Conservation (phyloP, 2,797 vertebrate species). For the Acrocephalus scirpaceus region DNA sequence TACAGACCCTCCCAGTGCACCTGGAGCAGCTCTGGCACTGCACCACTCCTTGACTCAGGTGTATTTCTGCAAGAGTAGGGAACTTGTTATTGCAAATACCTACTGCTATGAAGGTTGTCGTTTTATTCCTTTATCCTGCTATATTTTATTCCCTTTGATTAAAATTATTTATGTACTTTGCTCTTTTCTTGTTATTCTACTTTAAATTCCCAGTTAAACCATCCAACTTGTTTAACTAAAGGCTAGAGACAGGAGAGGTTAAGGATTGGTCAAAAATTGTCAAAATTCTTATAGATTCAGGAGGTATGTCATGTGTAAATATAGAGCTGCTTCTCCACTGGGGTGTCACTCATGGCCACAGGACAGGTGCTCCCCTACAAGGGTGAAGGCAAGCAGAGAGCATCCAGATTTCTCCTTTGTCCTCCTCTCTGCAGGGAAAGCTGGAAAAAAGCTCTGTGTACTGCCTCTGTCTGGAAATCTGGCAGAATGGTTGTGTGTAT, state of each 20-base stretch:
- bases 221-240: constrained; percentile 23
- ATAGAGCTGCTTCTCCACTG: background rate
- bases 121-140: background rate
- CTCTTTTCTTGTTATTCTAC: background rate
- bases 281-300: constrained; percentile 24
- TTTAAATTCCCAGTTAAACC: background rate
- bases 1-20: background rate
- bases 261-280: background rate
- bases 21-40: background rate
- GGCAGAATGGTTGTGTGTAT: background rate
- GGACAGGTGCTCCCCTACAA: background rate
- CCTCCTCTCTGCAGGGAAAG: background rate
- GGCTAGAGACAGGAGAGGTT: background rate
- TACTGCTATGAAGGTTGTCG: background rate
- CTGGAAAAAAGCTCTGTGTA: background rate
- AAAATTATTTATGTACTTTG: background rate
- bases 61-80: background rate
- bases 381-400: background rate
- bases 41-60: background rate
- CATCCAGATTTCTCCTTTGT: background rate
- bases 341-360: background rate
- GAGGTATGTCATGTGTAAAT: constrained; percentile 20
- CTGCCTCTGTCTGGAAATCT: background rate
- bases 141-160: background rate
- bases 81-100: background rate